These are phyloP conservation scores for Drosophila melanica DNA, from an alignment of 1,140 invertebrate species.

Conservation along the genomic window DNA sequence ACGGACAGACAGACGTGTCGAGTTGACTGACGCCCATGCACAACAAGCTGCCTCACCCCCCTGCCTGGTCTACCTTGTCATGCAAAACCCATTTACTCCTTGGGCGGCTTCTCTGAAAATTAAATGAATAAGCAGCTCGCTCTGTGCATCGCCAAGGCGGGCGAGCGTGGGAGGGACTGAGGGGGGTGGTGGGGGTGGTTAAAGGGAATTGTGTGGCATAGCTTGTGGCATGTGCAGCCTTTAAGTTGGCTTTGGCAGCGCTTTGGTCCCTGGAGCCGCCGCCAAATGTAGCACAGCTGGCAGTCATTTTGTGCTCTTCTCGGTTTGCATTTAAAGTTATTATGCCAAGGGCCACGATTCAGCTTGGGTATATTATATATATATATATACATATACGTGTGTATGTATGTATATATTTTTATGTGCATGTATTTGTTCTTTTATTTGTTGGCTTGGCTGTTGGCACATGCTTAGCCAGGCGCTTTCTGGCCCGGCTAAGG, in stretches of 20 bases:
- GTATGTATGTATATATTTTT: neutral
- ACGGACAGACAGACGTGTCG: slow-evolving; percentile 28
- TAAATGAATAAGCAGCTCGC: slow-evolving; percentile 69
- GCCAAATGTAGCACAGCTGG: slow-evolving; percentile 70
- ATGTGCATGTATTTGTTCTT: neutral
- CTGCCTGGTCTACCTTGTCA: slow-evolving; percentile 1
- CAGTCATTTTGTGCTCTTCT: slow-evolving; percentile 55
- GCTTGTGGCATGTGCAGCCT: slow-evolving; percentile 65
- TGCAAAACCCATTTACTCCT: slow-evolving; percentile 52
- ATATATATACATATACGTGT: neutral
- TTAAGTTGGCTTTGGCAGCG: slow-evolving; percentile 22
- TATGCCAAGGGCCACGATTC: slow-evolving; percentile 36
- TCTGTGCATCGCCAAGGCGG: slow-evolving; percentile 60
- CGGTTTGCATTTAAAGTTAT: slow-evolving; percentile 76
- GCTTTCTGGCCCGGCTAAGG: slow-evolving; percentile 47
- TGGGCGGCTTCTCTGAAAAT: slow-evolving; percentile 58
- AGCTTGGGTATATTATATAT: slow-evolving; percentile 16
- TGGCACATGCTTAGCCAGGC: slow-evolving; percentile 38
- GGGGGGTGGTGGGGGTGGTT: neutral
- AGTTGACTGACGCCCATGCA: slow-evolving; percentile 38
- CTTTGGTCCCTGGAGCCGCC: slow-evolving; percentile 20
- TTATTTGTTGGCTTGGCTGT: slow-evolving; percentile 14
- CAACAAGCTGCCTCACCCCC: neutral
- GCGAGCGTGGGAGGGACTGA: neutral
- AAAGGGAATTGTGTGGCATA: neutral